These are phyloP conservation scores for Gerris buenoi DNA, from an alignment of 1,140 invertebrate genomes.

Conservation along the genomic window DNA sequence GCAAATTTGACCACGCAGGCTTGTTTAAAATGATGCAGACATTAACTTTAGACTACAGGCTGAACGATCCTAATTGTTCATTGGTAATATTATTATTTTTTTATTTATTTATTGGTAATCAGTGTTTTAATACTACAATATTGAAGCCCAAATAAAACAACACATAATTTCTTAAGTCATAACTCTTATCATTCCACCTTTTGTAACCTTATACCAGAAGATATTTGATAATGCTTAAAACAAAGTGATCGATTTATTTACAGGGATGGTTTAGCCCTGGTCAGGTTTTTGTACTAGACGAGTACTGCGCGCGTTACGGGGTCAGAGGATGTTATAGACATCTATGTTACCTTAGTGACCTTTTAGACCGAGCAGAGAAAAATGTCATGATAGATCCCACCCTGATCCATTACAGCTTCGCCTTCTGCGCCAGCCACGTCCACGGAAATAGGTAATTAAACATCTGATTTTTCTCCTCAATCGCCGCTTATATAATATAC, in stretches of 20 bases:
- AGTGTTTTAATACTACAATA: no score
- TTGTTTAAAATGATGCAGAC: constrained; percentile 86
- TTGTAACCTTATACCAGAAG: no score
- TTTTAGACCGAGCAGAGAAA: constrained; percentile 88
- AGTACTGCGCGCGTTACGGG: constrained; percentile 95
- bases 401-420: constrained; percentile 95
- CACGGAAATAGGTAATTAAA: constrained; percentile 81
- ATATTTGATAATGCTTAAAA: no score
- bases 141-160: no score
- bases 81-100: constrained; percentile 53
- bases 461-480: no score
- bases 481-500: no score
- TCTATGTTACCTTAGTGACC: constrained; percentile 87
- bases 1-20: constrained; percentile 85
- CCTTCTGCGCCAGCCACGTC: constrained; percentile 96
- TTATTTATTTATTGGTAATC: no score
- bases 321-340: constrained; percentile 93
- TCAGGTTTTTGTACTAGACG: constrained; percentile 94
- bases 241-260: no score
- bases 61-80: constrained; percentile 94
- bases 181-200: no score
- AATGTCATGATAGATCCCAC: constrained; percentile 94
- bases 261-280: constrained; percentile 99
- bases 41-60: constrained; percentile 81
- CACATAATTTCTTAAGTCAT: no score